A percentile compares a stretch with the other conserved stretches of the same genome.
Evolutionary conservation across 2,888 invertebrate species (phyloP).

Genomic region (Pammene aurita): DNA sequence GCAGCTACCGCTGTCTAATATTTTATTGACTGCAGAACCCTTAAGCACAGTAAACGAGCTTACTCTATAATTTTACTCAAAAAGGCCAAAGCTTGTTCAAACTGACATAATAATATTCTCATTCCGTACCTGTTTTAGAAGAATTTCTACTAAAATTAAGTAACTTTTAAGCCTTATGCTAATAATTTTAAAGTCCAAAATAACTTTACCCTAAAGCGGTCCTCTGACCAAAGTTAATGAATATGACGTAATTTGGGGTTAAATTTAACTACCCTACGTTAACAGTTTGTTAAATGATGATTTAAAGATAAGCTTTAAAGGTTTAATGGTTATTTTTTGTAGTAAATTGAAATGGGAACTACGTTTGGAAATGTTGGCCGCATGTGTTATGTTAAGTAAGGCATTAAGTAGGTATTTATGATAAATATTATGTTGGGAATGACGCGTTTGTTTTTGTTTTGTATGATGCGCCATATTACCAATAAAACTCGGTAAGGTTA

Average conservation of each 20-base stretch:
- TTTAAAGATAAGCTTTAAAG: slow-evolving; percentile 43
- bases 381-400: slow-evolving; percentile 24
- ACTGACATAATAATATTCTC: slow-evolving; percentile 41
- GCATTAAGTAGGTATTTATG: neutral
- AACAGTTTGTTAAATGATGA: slow-evolving; percentile 50
- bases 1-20: too few relatives aligned
- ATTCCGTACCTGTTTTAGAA: slow-evolving; percentile 32
- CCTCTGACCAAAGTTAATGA: slow-evolving; percentile 50
- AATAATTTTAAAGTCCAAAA: slow-evolving; percentile 5
- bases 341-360: slow-evolving; percentile 29
- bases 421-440: neutral
- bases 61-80: slow-evolving; percentile 20
- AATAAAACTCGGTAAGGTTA: too few relatives aligned
- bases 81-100: slow-evolving; percentile 32
- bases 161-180: neutral
- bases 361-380: slow-evolving; percentile 8
- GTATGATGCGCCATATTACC: too few relatives aligned
- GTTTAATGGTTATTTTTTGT: slow-evolving; percentile 34
- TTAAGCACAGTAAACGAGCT: neutral
- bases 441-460: neutral
- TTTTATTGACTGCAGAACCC: slow-evolving; percentile 11
- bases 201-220: slow-evolving; percentile 34
- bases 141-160: slow-evolving; percentile 30
- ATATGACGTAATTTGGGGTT: slow-evolving; percentile 51
- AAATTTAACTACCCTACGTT: slow-evolving; percentile 47